Base-by-base conservation (phyloP, 2,113 vertebrate genomes). In the Caranx melampygus region DNA sequence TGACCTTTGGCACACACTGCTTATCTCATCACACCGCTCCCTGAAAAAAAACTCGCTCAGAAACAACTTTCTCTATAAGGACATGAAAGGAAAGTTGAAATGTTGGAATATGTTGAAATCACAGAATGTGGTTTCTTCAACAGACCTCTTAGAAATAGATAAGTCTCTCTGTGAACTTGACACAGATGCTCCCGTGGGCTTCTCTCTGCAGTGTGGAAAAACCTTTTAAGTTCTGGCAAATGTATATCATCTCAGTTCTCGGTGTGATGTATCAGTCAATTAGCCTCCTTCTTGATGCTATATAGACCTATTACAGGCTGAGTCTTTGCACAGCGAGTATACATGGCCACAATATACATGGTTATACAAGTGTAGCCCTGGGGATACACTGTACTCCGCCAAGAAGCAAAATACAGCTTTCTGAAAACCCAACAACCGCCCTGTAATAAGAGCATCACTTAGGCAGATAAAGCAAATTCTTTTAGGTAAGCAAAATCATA, bases 1-100 rank as follows among this genome's bases (percentile, higher is more conserved):
- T 75, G 81, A 87, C 84, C 89, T 87, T 73, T 91, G 81, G 79
- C 86, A 60, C 57, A 3, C 5, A 0, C 26, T 45, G 52, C 72
- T 87, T 65, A 84, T 89, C 79, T 89, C 71, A 82, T 86, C 60
- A 74, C 71, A 67, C 42, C 34, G 74, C 47, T 26, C 55, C 40
- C 34, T 52, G 42, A 45, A 69, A 70, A 58, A 71, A n/a, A n/a
- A n/a, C n/a, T 57, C 72, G 65, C 74, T 59, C 0, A 40, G n/a
- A 67, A 54, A 44, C 35, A 79, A 76, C 35, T 80, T 70, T 58
- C 44, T 78, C 71, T 49, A 76, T 77, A 54, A 65, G 63, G 67
- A 86, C 76, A 80, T 79, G 55, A 85, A 73, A 86, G 69, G 64
- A 57, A 72, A 58, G 72, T 63, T 0, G 9, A 78, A 82, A 60